Evolutionary conservation across 2,113 vertebrate species (phyloP), one percentile per base, ranked within the genome.

Genomic region (Australoheros scitulus): DNA sequence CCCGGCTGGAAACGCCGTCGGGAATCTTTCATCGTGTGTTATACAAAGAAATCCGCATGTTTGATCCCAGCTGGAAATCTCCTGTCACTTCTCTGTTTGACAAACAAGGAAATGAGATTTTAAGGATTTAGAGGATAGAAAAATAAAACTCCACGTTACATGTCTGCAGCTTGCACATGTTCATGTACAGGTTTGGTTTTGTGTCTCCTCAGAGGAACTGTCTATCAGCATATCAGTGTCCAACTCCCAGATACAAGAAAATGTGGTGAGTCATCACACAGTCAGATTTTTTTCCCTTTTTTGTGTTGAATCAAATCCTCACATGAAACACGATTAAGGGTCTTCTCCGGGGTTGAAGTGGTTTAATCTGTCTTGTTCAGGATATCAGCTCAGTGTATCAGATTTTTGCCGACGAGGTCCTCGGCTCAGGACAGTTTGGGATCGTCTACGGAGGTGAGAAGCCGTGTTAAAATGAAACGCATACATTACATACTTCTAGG

Each of bases 351-450:
- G 20, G 47, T 52, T 72, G 47, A 72, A 0, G 26, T 55, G 26
- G 24, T 55, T 29, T 55, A 55, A 72, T 55, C 47, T 72, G 47
- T 55, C 47, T 34, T 34, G 47, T 89, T 57, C 89, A 99, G 98
- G 98, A 99, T 88, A 97, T 99, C 94, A 99, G 98, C 80, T 97
- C 97, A 1, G 96, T 99, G 79, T 99, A 99, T 90, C 98, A 99
- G 89, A 99, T 99, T 92, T 99, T 99, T 95, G 97, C 97, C 13
- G 98, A 99, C 87, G 98, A 99, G 85, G 98, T 99, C 47, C 94
- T 99, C 86, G 98, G 98, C 59, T 99, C 98, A 3, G 98, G 98
- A 83, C 98, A 99, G 92, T 99, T 99, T 91, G 98, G 98, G 77
- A 97, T 98, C 41, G 98, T 99, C 20, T 98, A 99, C 82, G 98